Evolutionary conservation across 2,113 vertebrate species (phyloP).

Genomic region (Ctenomys sociabilis): DNA sequence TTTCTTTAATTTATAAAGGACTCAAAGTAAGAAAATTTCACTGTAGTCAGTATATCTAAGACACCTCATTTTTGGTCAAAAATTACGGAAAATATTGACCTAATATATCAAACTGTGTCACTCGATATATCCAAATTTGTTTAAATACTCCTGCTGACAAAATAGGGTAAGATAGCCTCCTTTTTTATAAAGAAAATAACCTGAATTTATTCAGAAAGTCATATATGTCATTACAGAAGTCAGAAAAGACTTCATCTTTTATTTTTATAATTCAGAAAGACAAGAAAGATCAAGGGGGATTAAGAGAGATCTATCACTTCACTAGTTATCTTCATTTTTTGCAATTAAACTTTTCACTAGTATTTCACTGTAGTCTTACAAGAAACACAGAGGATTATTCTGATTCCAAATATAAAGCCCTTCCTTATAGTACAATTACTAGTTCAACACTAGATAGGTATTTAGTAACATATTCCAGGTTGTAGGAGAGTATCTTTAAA

Average conservation of each 20-base stretch:
- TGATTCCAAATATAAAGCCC: background rate
- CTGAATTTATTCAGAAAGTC: background rate
- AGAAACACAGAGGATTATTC: background rate
- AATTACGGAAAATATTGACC: slow-evolving; percentile 26
- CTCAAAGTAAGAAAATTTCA: background rate
- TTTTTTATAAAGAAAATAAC: background rate
- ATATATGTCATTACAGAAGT: background rate
- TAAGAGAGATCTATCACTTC: background rate
- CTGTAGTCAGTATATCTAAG: slow-evolving; percentile 30
- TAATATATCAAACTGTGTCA: slow-evolving; percentile 50
- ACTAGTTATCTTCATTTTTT: background rate
- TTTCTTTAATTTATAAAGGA: background rate
- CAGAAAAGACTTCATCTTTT: background rate
- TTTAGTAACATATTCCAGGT: background rate
- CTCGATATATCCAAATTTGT: slow-evolving; percentile 2
- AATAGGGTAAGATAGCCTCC: slow-evolving; percentile 36
- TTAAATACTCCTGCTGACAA: slow-evolving; percentile 58
- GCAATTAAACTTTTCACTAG: background rate
- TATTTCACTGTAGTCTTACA: background rate
- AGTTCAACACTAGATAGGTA: background rate
- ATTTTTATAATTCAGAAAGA: background rate
- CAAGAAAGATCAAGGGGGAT: background rate
- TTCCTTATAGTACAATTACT: too few relatives aligned
- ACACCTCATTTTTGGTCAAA: slow-evolving; percentile 2
- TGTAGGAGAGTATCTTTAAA: background rate